These are phyloP conservation scores for Hyperopisus bebe DNA, from an alignment of 2,113 vertebrate genomes.

Conservation along the genomic window DNA sequence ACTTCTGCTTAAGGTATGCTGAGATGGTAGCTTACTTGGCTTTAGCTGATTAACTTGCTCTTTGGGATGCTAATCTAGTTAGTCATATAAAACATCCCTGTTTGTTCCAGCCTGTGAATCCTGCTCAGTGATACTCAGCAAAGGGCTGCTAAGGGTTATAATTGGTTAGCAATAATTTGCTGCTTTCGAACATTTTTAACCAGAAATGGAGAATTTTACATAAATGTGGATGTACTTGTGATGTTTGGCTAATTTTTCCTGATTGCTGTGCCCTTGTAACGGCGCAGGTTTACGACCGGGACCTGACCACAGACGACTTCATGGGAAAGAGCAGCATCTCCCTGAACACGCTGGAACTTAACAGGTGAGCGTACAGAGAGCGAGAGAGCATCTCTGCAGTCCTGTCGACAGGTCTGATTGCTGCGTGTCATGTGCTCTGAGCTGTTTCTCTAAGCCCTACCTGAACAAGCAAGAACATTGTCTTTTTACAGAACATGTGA, in stretches of 20 bases:
- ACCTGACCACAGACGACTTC: constrained; percentile 91
- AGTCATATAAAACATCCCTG: not conserved
- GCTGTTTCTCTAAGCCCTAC: not conserved
- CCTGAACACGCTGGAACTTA: constrained; percentile 73
- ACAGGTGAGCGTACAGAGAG: constrained; percentile 65
- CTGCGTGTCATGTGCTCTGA: not conserved
- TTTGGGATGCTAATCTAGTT: not conserved
- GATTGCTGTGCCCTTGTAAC: not conserved
- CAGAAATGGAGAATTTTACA: not conserved
- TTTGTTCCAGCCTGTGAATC: not conserved
- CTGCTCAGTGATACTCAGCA: not conserved
- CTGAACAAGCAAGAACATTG: not conserved
- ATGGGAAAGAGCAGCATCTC: constrained; percentile 79
- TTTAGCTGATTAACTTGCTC: not conserved
- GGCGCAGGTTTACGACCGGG: constrained; percentile 85
- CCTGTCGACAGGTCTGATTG: too few species aligned
- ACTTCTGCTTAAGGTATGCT: constrained; percentile 79
- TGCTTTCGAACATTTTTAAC: not conserved
- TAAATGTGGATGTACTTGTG: not conserved
- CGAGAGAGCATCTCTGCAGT: not conserved
- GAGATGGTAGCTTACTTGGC: too few species aligned
- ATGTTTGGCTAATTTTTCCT: not conserved
- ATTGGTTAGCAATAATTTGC: not conserved
- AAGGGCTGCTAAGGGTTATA: not conserved
- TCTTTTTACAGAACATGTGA: constrained; percentile 61